Percentiles rank a stretch among this genome's conserved stretches.
phyloP scores from a whole-genome alignment of 2,113 vertebrate genomes.

The Triplophysa siluroides region DNA sequence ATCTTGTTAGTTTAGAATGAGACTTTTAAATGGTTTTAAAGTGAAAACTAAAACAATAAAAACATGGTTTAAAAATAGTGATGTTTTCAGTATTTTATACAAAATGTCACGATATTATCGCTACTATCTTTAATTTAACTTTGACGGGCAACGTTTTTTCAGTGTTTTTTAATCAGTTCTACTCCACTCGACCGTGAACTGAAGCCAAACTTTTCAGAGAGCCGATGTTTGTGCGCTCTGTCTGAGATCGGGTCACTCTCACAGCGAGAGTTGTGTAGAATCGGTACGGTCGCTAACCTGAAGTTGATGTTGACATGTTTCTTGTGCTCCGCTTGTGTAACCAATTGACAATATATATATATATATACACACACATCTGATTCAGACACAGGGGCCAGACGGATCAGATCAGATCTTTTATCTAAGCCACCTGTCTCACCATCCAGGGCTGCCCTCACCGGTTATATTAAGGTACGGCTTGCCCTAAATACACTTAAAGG shows the following conservation, averaged over 20 bases:
- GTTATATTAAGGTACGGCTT: conserved; percentile 68
- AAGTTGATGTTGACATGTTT: conserved; percentile 5
- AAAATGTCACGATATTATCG: too few relatives aligned
- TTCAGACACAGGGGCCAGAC: conserved; percentile 59
- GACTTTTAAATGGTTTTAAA: too few relatives aligned
- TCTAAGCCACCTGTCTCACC: conserved; percentile 74
- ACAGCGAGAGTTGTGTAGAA: background rate
- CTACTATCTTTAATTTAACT: background rate
- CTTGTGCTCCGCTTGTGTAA: conserved; percentile 64
- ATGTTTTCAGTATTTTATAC: too few relatives aligned
- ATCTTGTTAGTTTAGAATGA: too few relatives aligned
- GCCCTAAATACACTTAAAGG: conserved; percentile 72
- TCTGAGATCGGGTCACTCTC: background rate
- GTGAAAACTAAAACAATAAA: too few relatives aligned
- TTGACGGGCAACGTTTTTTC: background rate
- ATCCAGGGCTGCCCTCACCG: conserved; percentile 71
- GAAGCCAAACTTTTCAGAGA: background rate
- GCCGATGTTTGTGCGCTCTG: background rate
- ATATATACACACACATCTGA: conserved; percentile 37
- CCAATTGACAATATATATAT: conserved; percentile 62
- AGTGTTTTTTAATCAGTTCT: too few relatives aligned
- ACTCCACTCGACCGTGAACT: background rate
- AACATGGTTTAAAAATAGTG: too few relatives aligned
- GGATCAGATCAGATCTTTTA: conserved; percentile 68
- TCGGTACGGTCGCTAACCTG: conserved; percentile 8